Percentiles rank a stretch among this genome's conserved stretches.
These are phyloP conservation scores for Chloroceryle aenea DNA, from an alignment of 2,113 vertebrate genomes.

Conservation along the genomic window DNA sequence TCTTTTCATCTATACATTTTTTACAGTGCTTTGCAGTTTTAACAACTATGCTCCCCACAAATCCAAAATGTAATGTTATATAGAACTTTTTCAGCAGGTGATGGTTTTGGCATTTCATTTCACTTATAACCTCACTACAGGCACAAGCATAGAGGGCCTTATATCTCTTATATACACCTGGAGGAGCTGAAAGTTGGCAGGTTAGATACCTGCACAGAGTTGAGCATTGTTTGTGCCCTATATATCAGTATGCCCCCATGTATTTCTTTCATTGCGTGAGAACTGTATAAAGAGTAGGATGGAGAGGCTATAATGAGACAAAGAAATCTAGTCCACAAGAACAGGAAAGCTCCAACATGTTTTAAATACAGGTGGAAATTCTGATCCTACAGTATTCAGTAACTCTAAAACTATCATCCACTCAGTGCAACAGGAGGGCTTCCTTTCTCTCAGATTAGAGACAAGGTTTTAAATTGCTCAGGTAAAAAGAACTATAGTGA, in stretches of 20 bases:
- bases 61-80: not conserved
- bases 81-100: not conserved
- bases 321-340: not conserved
- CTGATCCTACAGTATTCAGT: slow-evolving; percentile 17
- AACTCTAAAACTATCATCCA: slow-evolving; percentile 20
- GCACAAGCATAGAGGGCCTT: not conserved
- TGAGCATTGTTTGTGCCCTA: not conserved
- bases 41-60: not conserved
- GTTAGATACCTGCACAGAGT: not conserved
- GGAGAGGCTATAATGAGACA: not conserved
- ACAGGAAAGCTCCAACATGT: not conserved
- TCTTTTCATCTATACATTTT: not conserved
- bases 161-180: not conserved
- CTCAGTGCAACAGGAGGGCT: slow-evolving; percentile 9
- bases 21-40: not conserved
- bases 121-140: not conserved
- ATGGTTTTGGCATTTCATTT: not conserved
- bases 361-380: slow-evolving; percentile 50
- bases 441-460: slow-evolving; percentile 61
- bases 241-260: not conserved
- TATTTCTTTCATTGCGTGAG: not conserved
- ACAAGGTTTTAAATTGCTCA: slow-evolving; percentile 62
- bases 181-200: not conserved
- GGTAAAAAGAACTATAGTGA: slow-evolving; percentile 50
- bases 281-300: not conserved